A percentile compares a stretch with the other conserved stretches of the same genome.
These are phyloP conservation scores for Felis chaus DNA, from an alignment of 2,113 vertebrate genomes.

Conservation along the genomic window DNA sequence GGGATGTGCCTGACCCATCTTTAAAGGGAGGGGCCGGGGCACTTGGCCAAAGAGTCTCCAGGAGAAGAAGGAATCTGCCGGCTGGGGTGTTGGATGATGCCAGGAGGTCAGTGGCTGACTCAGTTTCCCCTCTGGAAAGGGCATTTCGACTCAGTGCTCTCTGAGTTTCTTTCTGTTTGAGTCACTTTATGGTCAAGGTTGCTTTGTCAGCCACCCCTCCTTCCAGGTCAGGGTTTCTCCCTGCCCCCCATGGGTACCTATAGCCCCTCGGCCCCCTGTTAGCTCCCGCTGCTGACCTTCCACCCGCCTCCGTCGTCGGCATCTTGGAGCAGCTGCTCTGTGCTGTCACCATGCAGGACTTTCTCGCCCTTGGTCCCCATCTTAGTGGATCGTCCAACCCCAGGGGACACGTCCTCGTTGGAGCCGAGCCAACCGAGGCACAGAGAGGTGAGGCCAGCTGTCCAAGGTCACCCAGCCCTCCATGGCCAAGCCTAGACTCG, in stretches of 20 bases:
- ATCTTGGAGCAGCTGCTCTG: background rate
- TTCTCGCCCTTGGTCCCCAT: background rate
- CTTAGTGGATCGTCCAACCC: background rate
- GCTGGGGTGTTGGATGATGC: rapidly evolving
- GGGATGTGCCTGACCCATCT: background rate
- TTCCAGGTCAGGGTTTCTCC: background rate
- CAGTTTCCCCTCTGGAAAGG: background rate
- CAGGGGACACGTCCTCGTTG: background rate
- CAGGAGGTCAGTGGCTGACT: rapidly evolving
- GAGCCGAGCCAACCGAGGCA: background rate
- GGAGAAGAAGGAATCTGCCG: background rate
- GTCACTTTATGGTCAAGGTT: background rate
- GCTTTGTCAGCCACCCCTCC: background rate
- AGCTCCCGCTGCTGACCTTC: background rate
- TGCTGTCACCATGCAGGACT: background rate
- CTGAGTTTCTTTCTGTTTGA: background rate
- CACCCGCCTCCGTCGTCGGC: rapidly evolving
- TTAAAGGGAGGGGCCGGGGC: rapidly evolving
- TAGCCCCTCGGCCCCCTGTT: rapidly evolving
- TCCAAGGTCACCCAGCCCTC: background rate
- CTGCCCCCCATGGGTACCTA: background rate
- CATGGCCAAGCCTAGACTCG: rapidly evolving
- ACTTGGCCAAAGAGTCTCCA: background rate
- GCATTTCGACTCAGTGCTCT: background rate
- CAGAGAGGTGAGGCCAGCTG: background rate